phyloP scores from a whole-genome alignment of 2,797 vertebrate species.

The Limnodromus scolopaceus region DNA sequence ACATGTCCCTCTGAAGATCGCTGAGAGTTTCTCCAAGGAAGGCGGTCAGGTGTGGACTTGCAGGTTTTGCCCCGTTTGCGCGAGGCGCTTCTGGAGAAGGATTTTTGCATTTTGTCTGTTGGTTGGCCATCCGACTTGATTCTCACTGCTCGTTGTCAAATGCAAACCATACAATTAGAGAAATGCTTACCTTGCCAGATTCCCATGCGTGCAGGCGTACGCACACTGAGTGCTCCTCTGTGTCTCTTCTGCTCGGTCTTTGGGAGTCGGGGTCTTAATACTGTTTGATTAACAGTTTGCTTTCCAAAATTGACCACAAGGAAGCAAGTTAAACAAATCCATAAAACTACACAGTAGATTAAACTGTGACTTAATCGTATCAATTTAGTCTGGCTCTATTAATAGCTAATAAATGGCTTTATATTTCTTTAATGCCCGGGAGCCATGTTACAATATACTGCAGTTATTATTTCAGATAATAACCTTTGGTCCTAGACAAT shows the following conservation, averaged over 20 bases:
- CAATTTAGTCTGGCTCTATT: constrained; percentile 48
- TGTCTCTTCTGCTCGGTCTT: not conserved
- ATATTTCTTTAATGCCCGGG: constrained; percentile 38
- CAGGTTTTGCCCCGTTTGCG: not conserved
- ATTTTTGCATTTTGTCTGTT: not conserved
- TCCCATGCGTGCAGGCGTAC: not conserved
- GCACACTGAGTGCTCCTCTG: fast-evolving
- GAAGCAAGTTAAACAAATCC: constrained; percentile 51
- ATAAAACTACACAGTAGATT: constrained; percentile 16
- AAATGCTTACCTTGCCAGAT: not conserved
- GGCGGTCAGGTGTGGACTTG: not conserved
- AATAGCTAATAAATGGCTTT: constrained; percentile 57
- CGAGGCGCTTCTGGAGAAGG: not conserved
- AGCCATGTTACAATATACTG: not conserved
- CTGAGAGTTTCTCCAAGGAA: not conserved
- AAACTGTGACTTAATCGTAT: constrained; percentile 57
- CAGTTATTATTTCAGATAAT: constrained; percentile 36
- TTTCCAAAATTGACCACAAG: constrained; percentile 54
- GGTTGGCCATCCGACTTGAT: not conserved
- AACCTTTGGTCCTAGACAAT: constrained; percentile 5
- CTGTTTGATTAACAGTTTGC: constrained; percentile 15
- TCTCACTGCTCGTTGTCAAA: not conserved
- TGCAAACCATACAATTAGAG: not conserved
- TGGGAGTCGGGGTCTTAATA: not conserved
- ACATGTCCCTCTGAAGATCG: not conserved